Evolutionary conservation across 2,797 vertebrate genomes (phyloP).

Genomic region (Fistularia tabacaria): DNA sequence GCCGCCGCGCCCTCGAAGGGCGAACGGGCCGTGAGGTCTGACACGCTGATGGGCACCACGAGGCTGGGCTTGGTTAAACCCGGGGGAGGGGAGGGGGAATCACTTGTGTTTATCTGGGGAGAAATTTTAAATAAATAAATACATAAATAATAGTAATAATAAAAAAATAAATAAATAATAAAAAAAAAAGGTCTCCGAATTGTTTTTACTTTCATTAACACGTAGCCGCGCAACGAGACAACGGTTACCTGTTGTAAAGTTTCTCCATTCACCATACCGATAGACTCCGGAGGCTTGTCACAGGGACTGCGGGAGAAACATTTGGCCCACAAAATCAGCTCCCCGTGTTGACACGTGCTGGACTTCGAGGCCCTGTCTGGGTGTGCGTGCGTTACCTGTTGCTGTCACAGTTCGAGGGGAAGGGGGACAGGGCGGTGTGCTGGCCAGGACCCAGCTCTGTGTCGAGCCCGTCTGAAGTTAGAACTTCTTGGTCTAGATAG

Average conservation of each 20-base stretch:
- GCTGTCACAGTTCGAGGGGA: slow-evolving; percentile 77
- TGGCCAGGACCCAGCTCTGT: slow-evolving; percentile 76
- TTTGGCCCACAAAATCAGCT: neutral
- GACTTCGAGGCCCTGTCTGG: neutral
- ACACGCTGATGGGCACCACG: slow-evolving; percentile 89
- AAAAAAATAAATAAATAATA: no score
- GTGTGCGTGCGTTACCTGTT: slow-evolving; percentile 63
- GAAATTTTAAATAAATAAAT: no score
- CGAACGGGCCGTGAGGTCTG: slow-evolving; percentile 89
- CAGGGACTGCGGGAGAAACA: slow-evolving; percentile 78
- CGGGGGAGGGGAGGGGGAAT: slow-evolving; percentile 95
- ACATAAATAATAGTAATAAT: no score
- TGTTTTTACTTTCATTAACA: neutral
- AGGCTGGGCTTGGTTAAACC: slow-evolving; percentile 90
- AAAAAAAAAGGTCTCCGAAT: neutral
- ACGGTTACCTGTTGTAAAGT: slow-evolving; percentile 88
- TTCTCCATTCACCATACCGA: slow-evolving; percentile 94
- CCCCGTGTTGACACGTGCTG: neutral
- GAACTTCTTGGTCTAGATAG: slow-evolving; percentile 87
- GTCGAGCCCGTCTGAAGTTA: slow-evolving; percentile 85
- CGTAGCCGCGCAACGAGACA: neutral
- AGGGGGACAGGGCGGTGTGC: slow-evolving; percentile 78
- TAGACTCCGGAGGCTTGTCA: slow-evolving; percentile 91
- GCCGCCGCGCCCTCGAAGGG: slow-evolving; percentile 94
- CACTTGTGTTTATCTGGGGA: slow-evolving; percentile 84